phyloP scores from a whole-genome alignment of 2,113 vertebrate genomes.

The Actinemys pallida region DNA sequence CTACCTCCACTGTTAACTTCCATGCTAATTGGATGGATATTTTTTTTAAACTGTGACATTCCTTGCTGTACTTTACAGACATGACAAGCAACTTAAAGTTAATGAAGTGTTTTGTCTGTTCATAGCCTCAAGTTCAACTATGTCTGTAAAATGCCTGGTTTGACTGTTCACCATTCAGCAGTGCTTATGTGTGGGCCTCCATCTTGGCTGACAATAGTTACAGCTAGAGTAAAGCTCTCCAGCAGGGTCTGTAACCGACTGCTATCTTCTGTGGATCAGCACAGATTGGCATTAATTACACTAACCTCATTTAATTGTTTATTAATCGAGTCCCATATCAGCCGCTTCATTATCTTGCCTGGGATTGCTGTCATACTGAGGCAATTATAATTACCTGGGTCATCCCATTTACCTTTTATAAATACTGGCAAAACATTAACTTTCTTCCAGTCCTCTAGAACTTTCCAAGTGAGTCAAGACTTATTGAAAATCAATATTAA shows the following conservation, averaged over 20 bases:
- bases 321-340: not conserved
- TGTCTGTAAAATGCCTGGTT: not conserved
- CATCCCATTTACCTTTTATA: not conserved
- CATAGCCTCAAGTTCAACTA: not conserved
- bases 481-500: not conserved
- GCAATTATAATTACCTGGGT: not conserved
- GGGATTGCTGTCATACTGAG: not conserved
- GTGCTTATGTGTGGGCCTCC: not conserved
- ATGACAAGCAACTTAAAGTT: not conserved
- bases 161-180: too few species aligned
- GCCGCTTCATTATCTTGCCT: not conserved
- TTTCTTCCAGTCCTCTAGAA: not conserved
- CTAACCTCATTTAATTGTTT: not conserved
- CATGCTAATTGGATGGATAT: not conserved
- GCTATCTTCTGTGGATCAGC: not conserved
- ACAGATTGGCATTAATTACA: not conserved
- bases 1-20: not conserved
- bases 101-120: not conserved
- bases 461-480: not conserved
- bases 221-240: not conserved
- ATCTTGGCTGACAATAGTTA: not conserved
- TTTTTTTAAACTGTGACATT: not conserved
- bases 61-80: not conserved
- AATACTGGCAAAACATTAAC: not conserved
- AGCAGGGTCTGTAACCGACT: not conserved